Percentiles rank a stretch among this genome's conserved stretches.
phyloP scores from a whole-genome alignment of 2,113 vertebrate species.

The Tragelaphus scriptus region DNA sequence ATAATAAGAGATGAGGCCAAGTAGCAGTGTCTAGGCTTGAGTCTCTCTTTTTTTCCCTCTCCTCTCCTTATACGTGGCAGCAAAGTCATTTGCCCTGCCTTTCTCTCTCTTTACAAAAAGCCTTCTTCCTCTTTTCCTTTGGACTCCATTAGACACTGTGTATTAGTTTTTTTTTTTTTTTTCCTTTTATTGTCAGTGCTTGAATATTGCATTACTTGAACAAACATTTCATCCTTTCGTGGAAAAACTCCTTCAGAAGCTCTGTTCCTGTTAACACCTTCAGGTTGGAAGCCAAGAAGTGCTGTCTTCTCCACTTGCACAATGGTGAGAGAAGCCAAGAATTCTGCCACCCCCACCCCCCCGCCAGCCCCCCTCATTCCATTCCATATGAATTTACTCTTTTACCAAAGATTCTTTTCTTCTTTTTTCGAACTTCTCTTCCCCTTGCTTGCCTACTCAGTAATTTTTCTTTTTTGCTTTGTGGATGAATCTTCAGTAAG shows the following conservation, averaged over 20 bases:
- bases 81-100: not conserved
- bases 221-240: not conserved
- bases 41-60: not conserved
- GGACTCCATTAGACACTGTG: not conserved
- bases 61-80: not conserved
- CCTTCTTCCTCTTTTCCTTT: not conserved
- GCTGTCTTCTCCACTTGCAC: not conserved
- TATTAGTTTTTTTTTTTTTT: not conserved
- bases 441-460: not conserved
- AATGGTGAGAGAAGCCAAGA: not conserved
- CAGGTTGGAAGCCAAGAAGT: not conserved
- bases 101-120: not conserved
- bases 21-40: not conserved
- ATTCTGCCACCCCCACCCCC: not conserved
- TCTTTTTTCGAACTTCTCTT: rapidly evolving
- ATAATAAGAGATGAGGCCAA: not conserved
- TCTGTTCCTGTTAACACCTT: not conserved
- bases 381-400: not conserved
- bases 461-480: not conserved
- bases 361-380: rapidly evolving
- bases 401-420: not conserved
- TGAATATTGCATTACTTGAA: not conserved
- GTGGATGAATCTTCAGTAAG: not conserved
- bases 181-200: not conserved
- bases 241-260: not conserved